Conservation (phyloP, 2,797 vertebrate genomes). For the Betta splendens region DNA sequence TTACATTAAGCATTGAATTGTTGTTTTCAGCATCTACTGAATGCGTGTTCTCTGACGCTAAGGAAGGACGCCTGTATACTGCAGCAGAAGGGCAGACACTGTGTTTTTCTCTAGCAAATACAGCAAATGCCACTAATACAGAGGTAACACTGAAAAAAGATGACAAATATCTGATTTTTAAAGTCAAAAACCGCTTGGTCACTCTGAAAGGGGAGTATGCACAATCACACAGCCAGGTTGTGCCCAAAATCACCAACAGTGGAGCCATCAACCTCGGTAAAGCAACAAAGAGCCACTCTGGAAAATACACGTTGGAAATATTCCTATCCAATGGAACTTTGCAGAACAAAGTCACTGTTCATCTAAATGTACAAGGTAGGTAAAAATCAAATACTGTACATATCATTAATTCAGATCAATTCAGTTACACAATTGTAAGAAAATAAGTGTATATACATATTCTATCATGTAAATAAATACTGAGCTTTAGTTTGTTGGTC, state of each 20-base stretch:
- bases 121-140: neutral
- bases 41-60: too few species aligned
- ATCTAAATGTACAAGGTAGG: slow-evolving; percentile 37
- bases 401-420: too few species aligned
- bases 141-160: neutral
- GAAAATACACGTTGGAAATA: slow-evolving; percentile 15
- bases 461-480: too few species aligned
- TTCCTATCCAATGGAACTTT: fast-evolving
- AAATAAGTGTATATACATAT: too few species aligned
- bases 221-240: too few species aligned
- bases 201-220: too few species aligned
- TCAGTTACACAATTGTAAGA: too few species aligned
- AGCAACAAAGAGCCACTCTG: slow-evolving; percentile 21
- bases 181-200: neutral
- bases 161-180: neutral
- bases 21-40: too few species aligned
- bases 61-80: too few species aligned
- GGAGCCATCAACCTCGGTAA: slow-evolving; percentile 14
- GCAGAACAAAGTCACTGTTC: neutral
- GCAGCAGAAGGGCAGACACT: neutral
- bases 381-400: too few species aligned
- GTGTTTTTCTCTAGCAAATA: neutral
- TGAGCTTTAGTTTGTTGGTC: too few species aligned
- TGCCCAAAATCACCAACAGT: neutral
- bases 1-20: too few species aligned